A percentile compares a stretch with the other conserved stretches of the same genome.
Conservation (phyloP, 2,888 invertebrate species). For the Dyspetes luteomarginatus region DNA sequence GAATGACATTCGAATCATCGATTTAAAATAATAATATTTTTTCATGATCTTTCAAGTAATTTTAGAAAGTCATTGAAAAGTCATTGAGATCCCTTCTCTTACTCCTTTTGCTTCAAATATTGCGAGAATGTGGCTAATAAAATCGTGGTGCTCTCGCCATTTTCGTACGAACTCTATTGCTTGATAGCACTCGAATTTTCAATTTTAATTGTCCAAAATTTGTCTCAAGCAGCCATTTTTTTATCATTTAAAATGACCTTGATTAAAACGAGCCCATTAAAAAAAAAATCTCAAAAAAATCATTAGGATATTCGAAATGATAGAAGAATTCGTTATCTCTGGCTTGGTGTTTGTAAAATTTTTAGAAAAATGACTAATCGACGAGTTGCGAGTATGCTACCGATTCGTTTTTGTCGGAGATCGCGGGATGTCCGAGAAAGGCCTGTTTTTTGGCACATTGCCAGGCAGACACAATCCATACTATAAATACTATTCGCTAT, state of each 20-base stretch:
- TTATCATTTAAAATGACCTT: too few relatives aligned
- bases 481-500: constrained; percentile 79
- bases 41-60: not conserved
- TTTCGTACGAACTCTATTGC: too few relatives aligned
- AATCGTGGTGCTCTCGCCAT: too few relatives aligned
- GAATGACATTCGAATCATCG: not conserved
- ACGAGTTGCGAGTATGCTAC: constrained; percentile 2
- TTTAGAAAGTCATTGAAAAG: too few relatives aligned
- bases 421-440: constrained; percentile 60
- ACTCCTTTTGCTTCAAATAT: too few relatives aligned
- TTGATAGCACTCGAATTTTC: too few relatives aligned
- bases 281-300: not conserved
- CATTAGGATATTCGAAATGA: not conserved
- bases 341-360: not conserved
- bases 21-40: not conserved
- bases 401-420: constrained; percentile 68
- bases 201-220: too few relatives aligned
- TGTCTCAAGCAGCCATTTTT: too few relatives aligned
- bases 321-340: too few relatives aligned
- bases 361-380: constrained; percentile 1
- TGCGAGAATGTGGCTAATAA: too few relatives aligned
- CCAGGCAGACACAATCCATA: constrained; percentile 82
- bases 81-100: too few relatives aligned
- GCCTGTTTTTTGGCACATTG: constrained; percentile 73
- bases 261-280: too few relatives aligned